These are phyloP conservation scores for Drosophila mercatorum DNA, from an alignment of 2,888 invertebrate species.

Conservation along the genomic window DNA sequence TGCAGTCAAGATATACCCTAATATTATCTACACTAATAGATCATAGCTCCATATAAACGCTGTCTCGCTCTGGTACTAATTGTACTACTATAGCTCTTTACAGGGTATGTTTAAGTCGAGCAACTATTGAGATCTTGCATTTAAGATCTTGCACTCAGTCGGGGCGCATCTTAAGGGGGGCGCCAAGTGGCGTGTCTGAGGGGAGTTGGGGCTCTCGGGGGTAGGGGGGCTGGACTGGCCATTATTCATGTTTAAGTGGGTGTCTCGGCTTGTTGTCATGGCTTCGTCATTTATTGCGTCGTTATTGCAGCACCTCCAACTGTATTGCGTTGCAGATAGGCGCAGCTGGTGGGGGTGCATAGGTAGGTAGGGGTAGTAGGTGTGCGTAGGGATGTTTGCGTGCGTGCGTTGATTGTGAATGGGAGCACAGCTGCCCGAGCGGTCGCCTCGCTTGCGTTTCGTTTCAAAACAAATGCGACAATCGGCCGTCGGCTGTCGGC, in stretches of 20 bases:
- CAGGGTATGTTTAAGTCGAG: not conserved
- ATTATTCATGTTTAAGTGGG: conserved; percentile 78
- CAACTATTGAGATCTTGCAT: not conserved
- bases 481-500: conserved; percentile 24
- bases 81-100: not conserved
- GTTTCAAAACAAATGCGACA: conserved; percentile 74
- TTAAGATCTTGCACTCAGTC: conserved; percentile 12
- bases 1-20: no score
- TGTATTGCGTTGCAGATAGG: conserved; percentile 17
- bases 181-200: not conserved
- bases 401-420: conserved; percentile 47
- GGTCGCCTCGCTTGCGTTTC: conserved; percentile 41
- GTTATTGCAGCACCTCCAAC: conserved; percentile 74
- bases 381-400: conserved; percentile 6
- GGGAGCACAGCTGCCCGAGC: conserved; percentile 64
- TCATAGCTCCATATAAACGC: no score
- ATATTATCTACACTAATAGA: not conserved
- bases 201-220: not conserved
- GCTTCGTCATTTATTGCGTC: conserved; percentile 76
- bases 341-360: not conserved
- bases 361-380: not conserved
- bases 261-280: conserved; percentile 73
- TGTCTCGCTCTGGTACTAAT: not conserved
- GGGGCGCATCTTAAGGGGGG: conserved; percentile 15
- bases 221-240: conserved; percentile 18